Percentiles rank a stretch among this genome's conserved stretches.
Conservation (phyloP, 1,140 invertebrate genomes). For the Heliothis virescens region DNA sequence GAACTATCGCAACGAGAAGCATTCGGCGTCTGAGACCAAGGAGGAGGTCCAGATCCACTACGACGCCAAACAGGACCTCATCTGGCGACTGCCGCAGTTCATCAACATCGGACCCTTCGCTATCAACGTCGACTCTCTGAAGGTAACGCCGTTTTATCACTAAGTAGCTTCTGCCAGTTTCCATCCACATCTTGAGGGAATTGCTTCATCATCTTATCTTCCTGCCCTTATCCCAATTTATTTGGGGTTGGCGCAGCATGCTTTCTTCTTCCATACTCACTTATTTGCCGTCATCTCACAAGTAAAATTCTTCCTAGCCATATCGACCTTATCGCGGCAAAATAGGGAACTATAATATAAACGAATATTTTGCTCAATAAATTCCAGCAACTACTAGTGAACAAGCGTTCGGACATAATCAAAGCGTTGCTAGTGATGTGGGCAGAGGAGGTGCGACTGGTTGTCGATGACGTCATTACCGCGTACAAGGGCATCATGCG, state of each 20-base stretch:
- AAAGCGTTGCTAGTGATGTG: constrained; percentile 89
- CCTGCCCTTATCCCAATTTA: too few species aligned
- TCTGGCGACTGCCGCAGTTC: constrained; percentile 85
- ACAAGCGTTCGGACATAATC: constrained; percentile 88
- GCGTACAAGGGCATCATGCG: constrained; percentile 87
- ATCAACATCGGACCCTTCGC: constrained; percentile 91
- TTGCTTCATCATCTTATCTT: too few species aligned
- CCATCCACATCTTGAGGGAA: too few species aligned
- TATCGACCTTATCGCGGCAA: too few species aligned
- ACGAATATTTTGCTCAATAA: background rate
- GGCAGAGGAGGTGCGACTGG: constrained; percentile 82
- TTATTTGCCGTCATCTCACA: too few species aligned
- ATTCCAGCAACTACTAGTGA: constrained; percentile 78
- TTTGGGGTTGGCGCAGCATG: too few species aligned
- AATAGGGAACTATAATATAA: too few species aligned
- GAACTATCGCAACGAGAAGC: constrained; percentile 85
- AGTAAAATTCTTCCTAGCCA: too few species aligned
- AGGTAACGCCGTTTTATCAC: constrained; percentile 61
- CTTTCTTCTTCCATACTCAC: too few species aligned
- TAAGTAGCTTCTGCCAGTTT: too few species aligned
- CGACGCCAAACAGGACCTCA: constrained; percentile 84
- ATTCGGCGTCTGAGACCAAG: constrained; percentile 85
- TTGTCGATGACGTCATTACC: constrained; percentile 86
- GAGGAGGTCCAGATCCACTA: constrained; percentile 88
- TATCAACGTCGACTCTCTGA: constrained; percentile 87